These are phyloP conservation scores for Meteorus sp. DNA, from an alignment of 1,140 invertebrate species.

Conservation along the genomic window DNA sequence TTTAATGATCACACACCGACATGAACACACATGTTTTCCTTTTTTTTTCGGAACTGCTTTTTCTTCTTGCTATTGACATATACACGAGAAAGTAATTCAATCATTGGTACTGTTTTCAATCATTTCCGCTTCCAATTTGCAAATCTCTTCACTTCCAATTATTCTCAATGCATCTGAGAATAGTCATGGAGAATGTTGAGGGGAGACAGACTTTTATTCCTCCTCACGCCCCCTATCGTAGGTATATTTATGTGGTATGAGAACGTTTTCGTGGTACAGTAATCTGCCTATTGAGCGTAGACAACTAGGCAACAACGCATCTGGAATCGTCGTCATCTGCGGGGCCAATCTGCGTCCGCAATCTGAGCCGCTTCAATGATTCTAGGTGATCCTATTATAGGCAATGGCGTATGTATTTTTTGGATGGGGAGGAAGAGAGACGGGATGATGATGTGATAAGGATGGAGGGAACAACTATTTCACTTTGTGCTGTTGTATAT, in stretches of 20 bases:
- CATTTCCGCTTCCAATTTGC: too few species aligned
- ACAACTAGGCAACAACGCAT: constrained; percentile 39
- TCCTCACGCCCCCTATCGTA: constrained; percentile 3
- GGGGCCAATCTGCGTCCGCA: constrained; percentile 46
- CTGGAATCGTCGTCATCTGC: constrained; percentile 48
- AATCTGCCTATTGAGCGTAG: constrained; percentile 49
- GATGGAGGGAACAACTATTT: constrained; percentile 7
- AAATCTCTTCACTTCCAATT: too few species aligned
- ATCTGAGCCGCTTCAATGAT: constrained; percentile 49
- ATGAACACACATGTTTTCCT: too few species aligned
- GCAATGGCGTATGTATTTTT: constrained; percentile 11
- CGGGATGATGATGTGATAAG: too few species aligned
- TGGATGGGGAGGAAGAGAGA: too few species aligned
- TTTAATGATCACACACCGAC: too few species aligned
- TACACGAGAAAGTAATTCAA: too few species aligned
- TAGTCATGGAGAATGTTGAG: too few species aligned
- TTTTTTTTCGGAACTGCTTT: too few species aligned
- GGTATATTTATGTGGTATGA: not conserved
- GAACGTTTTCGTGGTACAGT: constrained; percentile 26
- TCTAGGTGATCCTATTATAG: constrained; percentile 56
- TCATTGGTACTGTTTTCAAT: too few species aligned
- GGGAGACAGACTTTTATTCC: not conserved
- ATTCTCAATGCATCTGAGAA: too few species aligned
- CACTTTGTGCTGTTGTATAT: not conserved
- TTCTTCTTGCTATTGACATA: too few species aligned